These are phyloP conservation scores for Butastur rufipennis DNA, from an alignment of 2,113 vertebrate genomes.

Conservation along the genomic window DNA sequence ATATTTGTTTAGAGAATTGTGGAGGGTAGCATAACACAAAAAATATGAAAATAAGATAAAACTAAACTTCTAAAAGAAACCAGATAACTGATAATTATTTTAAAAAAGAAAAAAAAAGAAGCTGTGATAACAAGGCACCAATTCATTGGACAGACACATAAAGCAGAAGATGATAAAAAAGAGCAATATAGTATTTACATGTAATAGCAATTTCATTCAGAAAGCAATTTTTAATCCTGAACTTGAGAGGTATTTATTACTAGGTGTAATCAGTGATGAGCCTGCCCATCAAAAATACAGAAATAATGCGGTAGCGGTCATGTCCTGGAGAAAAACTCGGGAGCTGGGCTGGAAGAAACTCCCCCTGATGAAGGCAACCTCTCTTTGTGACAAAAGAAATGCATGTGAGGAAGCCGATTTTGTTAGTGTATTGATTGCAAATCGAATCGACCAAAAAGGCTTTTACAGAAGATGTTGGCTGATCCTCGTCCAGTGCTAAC, in stretches of 20 bases:
- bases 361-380: not conserved
- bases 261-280: not conserved
- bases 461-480: not conserved
- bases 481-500: accelerated
- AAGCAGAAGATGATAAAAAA: not conserved
- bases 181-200: not conserved
- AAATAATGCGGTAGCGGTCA: not conserved
- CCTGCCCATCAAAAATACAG: not conserved
- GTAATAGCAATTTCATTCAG: not conserved
- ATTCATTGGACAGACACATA: not conserved
- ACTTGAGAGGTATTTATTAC: not conserved
- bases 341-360: not conserved
- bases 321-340: not conserved
- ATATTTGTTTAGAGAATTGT: not conserved
- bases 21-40: not conserved
- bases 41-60: not conserved
- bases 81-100: not conserved
- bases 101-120: not conserved
- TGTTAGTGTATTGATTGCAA: not conserved
- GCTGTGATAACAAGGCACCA: not conserved
- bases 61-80: not conserved
- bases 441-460: not conserved
- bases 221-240: not conserved
- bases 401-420: not conserved
- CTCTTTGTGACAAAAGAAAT: not conserved